Evolutionary conservation across 1,140 invertebrate genomes (phyloP).

Genomic region (Zaprionus taronus): DNA sequence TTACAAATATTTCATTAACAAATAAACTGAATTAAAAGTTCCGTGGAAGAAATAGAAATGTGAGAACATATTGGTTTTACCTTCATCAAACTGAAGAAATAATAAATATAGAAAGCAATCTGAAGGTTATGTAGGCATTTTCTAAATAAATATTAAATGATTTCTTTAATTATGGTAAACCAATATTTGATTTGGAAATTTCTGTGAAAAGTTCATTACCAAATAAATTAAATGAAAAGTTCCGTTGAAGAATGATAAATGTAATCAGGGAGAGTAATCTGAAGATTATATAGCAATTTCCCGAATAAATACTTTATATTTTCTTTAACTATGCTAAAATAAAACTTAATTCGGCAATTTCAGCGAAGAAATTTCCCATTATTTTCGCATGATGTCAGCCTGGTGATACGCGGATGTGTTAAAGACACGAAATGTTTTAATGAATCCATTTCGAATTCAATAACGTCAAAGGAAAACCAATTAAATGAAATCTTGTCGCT

Average conservation of each 20-base stretch:
- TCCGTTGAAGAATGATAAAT: too few relatives aligned
- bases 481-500: background rate
- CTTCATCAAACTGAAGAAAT: constrained; percentile 36
- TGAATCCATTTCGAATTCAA: constrained; percentile 8
- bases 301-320: too few relatives aligned
- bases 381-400: constrained; percentile 1
- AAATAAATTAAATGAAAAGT: too few relatives aligned
- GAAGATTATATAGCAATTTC: too few relatives aligned
- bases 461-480: background rate
- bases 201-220: too few relatives aligned
- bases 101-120: background rate
- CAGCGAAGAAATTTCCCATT: background rate
- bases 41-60: constrained; percentile 18
- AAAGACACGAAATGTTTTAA: constrained; percentile 25
- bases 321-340: too few relatives aligned
- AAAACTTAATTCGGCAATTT: background rate
- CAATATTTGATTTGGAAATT: too few relatives aligned
- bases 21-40: constrained; percentile 61
- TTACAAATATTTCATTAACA: constrained; percentile 57
- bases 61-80: constrained; percentile 30
- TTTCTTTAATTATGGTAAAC: background rate
- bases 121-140: background rate
- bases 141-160: background rate
- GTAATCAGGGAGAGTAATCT: too few relatives aligned
- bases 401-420: constrained; percentile 17